Percentiles rank a stretch among this genome's conserved stretches.
These are phyloP conservation scores for Caenorhabditis inopinata DNA, from an alignment of 1,140 invertebrate genomes.

Conservation along the genomic window DNA sequence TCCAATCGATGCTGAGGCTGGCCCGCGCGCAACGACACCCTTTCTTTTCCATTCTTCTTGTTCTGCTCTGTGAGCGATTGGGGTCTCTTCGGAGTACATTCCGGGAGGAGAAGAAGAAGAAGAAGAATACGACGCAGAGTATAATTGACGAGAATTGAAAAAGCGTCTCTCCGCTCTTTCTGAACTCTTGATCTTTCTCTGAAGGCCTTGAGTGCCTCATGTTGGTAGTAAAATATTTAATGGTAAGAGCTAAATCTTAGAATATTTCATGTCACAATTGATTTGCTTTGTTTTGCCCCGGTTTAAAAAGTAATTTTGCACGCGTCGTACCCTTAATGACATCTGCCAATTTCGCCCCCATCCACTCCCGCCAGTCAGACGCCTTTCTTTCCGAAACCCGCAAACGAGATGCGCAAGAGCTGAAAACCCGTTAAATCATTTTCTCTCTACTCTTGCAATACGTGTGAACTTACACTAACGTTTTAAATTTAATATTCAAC, in stretches of 20 bases:
- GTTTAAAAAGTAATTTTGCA: slow-evolving; percentile 13
- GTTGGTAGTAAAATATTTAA: too few relatives aligned
- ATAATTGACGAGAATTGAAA: slow-evolving; percentile 28
- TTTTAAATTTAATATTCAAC: slow-evolving; percentile 3
- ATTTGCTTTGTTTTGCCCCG: background rate
- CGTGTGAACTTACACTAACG: too few relatives aligned
- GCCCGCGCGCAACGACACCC: background rate
- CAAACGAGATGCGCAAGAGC: too few relatives aligned
- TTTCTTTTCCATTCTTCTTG: background rate
- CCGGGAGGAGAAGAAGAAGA: background rate
- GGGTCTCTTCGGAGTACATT: slow-evolving; percentile 6
- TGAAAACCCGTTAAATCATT: too few relatives aligned
- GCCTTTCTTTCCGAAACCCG: slow-evolving; percentile 5
- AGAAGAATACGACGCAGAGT: background rate
- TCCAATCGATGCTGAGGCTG: slow-evolving; percentile 13
- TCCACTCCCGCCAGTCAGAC: background rate
- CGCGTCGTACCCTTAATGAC: background rate
- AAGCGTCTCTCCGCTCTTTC: background rate
- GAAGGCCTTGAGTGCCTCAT: background rate
- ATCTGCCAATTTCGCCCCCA: slow-evolving; percentile 26
- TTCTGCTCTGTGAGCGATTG: slow-evolving; percentile 4
- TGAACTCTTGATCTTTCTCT: background rate
- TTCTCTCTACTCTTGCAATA: background rate
- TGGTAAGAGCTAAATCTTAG: too few relatives aligned
- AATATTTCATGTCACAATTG: too few relatives aligned